Evolutionary conservation across 2,113 vertebrate species (phyloP).

Genomic region (Eonycteris spelaea): DNA sequence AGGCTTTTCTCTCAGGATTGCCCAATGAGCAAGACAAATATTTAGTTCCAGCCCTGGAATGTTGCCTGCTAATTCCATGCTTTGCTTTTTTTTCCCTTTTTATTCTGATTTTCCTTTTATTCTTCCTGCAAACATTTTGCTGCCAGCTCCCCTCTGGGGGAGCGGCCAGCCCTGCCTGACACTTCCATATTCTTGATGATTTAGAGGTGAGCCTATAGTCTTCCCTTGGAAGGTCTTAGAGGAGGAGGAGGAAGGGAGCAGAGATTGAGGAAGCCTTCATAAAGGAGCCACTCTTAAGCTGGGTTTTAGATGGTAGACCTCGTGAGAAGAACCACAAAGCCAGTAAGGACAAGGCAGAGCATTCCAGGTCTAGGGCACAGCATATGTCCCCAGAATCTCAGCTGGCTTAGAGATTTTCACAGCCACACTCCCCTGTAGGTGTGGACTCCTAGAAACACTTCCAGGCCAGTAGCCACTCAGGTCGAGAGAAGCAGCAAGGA

Average conservation of each 20-base stretch:
- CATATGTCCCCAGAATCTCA: not conserved
- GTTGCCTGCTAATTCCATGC: not conserved
- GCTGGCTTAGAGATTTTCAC: not conserved
- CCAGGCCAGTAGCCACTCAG: not conserved
- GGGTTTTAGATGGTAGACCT: not conserved
- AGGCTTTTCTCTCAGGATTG: not conserved
- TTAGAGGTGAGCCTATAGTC: not conserved
- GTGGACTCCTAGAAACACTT: not conserved
- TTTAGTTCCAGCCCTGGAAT: slow-evolving; percentile 38
- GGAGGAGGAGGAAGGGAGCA: not conserved
- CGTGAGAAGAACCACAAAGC: not conserved
- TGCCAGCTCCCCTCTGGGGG: not conserved
- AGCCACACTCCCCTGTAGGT: not conserved
- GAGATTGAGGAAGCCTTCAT: not conserved
- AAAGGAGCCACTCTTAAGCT: not conserved
- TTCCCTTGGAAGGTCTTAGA: accelerated
- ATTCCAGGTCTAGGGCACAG: not conserved
- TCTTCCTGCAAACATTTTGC: not conserved
- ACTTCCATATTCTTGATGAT: not conserved
- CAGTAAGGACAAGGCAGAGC: not conserved
- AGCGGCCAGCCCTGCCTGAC: not conserved
- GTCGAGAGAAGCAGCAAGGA: not conserved
- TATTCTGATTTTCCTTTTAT: not conserved
- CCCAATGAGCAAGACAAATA: slow-evolving; percentile 45
- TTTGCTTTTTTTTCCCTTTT: not conserved